Evolutionary conservation across 2,888 invertebrate genomes (phyloP), one percentile per base, ranked within the genome.

Genomic region (Deilephila elpenor): DNA sequence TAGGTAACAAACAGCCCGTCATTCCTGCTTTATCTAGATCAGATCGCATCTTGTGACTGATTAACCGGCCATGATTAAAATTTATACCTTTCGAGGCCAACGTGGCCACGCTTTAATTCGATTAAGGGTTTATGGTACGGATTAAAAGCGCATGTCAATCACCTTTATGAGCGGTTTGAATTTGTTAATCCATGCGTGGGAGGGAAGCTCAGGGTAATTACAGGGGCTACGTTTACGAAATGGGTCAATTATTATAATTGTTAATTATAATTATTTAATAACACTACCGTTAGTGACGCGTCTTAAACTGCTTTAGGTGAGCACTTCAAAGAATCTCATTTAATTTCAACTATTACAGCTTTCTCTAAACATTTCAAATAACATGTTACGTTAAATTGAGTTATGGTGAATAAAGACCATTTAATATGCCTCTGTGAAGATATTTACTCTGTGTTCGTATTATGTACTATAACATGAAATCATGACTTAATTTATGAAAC

Each of bases 111-210:
- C 74, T 76, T 79, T 85, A 84, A 90, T 89, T 90, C 86, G 86
- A 89, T 89, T 88, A 88, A 85, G 85, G 80, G 87, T 87, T 85
- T 85, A 85, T 75, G 84, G 83, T 84, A 80, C 80, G 86, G 88
- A 89, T 90, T 91, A 89, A 77, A 82, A 80, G 85, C 86, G 86
- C 89, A 91, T 89, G 92, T 92, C 93, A 92, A 91, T 93, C 92
- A 92, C 83, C 82, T 86, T 91, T 90, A 93, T 92, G 91, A 93
- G 89, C 90, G 91, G 92, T 93, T 91, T 91, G 90, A 92, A 93
- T 92, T 90, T 84, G 89, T 90, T 93, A 93, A 92, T 93, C 91
- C 89, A 84, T 51, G 64, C 25, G 82, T 88, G 84, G 84, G 86
- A 88, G 86, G 85, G 86, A 85, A 78, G 74, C 74, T 77, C 59